phyloP scores from a whole-genome alignment of 1,140 invertebrate genomes.

The Xylocopa sonorina region DNA sequence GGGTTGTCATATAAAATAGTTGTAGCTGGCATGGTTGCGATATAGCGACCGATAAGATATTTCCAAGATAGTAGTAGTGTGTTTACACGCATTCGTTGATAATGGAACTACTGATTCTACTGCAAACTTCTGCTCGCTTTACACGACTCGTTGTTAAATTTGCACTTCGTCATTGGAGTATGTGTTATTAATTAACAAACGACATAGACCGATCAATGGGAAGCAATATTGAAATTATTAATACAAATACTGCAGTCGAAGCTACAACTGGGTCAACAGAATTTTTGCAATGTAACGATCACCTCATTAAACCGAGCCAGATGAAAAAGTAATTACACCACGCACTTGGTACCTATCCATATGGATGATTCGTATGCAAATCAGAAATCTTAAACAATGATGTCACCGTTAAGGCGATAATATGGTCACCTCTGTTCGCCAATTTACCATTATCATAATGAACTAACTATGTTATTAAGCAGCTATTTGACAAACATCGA shows the following conservation, averaged over 20 bases:
- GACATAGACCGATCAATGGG: neutral
- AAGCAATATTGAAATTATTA: neutral
- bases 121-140: neutral
- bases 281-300: neutral
- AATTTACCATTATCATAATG: neutral
- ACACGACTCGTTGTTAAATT: neutral
- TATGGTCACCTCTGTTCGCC: neutral
- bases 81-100: neutral
- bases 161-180: neutral
- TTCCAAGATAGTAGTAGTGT: slow-evolving; percentile 39
- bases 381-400: slow-evolving; percentile 33
- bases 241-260: neutral
- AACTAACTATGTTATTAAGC: neutral
- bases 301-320: neutral
- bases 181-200: neutral
- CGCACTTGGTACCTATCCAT: too few relatives aligned
- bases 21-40: neutral
- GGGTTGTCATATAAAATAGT: slow-evolving; percentile 22
- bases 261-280: neutral
- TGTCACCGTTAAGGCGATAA: slow-evolving; percentile 1
- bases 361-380: slow-evolving; percentile 31
- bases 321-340: neutral
- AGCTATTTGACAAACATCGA: neutral
- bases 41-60: slow-evolving; percentile 46
- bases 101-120: neutral